Conservation (phyloP, 1,140 invertebrate genomes). For the Epicauta chinensis region DNA sequence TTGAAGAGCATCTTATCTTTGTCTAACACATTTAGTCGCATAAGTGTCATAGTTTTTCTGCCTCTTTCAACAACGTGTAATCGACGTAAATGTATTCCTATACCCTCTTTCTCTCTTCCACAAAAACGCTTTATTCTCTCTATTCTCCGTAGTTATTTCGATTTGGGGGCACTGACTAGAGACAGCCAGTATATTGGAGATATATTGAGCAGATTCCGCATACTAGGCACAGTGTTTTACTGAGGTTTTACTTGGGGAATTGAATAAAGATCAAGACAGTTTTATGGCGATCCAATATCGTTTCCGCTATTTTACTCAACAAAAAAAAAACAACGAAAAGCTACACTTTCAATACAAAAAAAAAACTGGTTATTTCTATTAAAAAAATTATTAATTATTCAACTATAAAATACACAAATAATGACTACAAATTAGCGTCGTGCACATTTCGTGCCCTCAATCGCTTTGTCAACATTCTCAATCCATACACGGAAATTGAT, state of each 20-base stretch:
- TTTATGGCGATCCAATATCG: conserved; percentile 33
- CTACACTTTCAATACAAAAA: not conserved
- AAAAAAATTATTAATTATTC: too few relatives aligned
- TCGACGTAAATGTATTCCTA: too few relatives aligned
- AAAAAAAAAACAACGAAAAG: too few relatives aligned
- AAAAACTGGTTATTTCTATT: not conserved
- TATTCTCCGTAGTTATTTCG: too few relatives aligned
- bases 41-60: too few relatives aligned
- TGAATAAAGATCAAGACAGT: conserved; percentile 35
- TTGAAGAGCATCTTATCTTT: too few relatives aligned
- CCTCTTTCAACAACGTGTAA: too few relatives aligned
- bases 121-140: too few relatives aligned
- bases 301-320: not conserved
- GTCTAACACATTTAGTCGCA: too few relatives aligned
- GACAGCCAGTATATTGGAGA: conserved; percentile 9
- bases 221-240: conserved; percentile 35
- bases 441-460: conserved; percentile 30
- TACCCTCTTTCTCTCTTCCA: too few relatives aligned
- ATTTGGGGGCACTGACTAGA: too few relatives aligned
- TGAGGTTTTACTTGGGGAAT: conserved; percentile 31
- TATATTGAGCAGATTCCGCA: conserved; percentile 38
- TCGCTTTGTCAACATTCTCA: conserved; percentile 27
- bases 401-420: too few relatives aligned
- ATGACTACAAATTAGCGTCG: not conserved
- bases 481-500: conserved; percentile 54